Base-by-base conservation (phyloP, 2,113 vertebrate genomes). In the Emberiza fucata region DNA sequence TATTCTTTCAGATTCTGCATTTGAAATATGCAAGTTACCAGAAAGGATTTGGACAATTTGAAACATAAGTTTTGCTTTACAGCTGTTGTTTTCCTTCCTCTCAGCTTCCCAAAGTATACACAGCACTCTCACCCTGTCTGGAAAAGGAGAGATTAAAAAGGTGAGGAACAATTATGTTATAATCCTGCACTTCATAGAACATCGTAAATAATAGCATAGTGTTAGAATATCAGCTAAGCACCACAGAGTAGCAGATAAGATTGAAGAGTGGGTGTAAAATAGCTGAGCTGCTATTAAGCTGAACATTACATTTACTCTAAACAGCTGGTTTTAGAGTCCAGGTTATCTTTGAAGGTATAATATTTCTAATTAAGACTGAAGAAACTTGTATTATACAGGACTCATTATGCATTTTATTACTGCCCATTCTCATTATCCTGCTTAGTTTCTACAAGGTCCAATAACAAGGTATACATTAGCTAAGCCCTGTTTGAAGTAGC, bases 401-500 rank as follows among this genome's bases (percentile, higher is more conserved):
- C 48, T 81, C 53, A 97, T 94, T 87, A 94, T 6, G 50, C 75
- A 92, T 94, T 93, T 94, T 93, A 95, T 88, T 95, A 71, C 88
- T 39, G 1, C 68, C 75, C 64, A 1, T 75, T 90, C 88, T 94
- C 94, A 94, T 96, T 90, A 96, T 45, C 90, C 82, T 93, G 85
- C 76, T 54, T 40, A n/a, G 92, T 78, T 96, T 94, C 93, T 92
- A 44, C 88, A 88, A 93, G 85, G 79, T 64, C 85, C 96, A 96
- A 57, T n/a, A 95, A 96, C 78, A 90, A 90, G 87, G 79, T 94
- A 77, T 56, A 93, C 51, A 92, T 96, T 96, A 96, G 94, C 92
- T 96, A 94, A 97, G 86, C 64, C 79, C 68, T 96, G 93, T 96
- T 92, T 97, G 95, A 95, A 97, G 93, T 94, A 95, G 93, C 94